Conservation (phyloP, 2,113 vertebrate genomes). For the Datnioides undecimradiatus region DNA sequence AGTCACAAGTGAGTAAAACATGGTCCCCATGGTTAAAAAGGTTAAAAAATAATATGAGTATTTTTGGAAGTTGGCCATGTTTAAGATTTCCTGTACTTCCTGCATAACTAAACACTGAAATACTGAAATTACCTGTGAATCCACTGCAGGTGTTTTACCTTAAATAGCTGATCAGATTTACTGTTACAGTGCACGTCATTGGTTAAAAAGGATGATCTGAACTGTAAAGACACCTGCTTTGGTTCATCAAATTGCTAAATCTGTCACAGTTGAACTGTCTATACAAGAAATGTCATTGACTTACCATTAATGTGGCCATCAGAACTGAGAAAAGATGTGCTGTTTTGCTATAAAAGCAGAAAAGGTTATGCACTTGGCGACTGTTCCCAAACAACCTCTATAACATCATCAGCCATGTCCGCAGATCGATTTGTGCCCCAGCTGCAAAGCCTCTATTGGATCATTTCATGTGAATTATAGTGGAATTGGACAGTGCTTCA, state of each 20-base stretch:
- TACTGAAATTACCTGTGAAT: too few species aligned
- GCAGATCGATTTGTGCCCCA: background rate
- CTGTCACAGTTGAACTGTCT: too few species aligned
- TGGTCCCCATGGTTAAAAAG: too few species aligned
- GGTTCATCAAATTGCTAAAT: too few species aligned
- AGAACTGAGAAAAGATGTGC: background rate
- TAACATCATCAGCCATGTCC: background rate
- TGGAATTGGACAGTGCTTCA: background rate
- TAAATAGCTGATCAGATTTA: too few species aligned
- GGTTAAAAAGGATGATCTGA: background rate
- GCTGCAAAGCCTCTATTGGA: conserved; percentile 16
- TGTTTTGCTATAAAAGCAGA: background rate
- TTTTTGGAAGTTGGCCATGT: too few species aligned
- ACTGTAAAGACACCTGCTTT: background rate
- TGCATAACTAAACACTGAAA: too few species aligned
- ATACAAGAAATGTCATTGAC: background rate
- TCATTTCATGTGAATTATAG: conserved; percentile 43
- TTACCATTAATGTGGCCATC: background rate
- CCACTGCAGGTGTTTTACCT: too few species aligned
- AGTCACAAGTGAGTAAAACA: too few species aligned
- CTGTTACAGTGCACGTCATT: too few species aligned
- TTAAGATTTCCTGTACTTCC: too few species aligned
- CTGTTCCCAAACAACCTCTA: background rate
- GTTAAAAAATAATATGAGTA: too few species aligned
- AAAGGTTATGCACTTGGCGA: background rate